phyloP scores from a whole-genome alignment of 2,797 vertebrate species.

The Amazonetta brasiliensis region DNA sequence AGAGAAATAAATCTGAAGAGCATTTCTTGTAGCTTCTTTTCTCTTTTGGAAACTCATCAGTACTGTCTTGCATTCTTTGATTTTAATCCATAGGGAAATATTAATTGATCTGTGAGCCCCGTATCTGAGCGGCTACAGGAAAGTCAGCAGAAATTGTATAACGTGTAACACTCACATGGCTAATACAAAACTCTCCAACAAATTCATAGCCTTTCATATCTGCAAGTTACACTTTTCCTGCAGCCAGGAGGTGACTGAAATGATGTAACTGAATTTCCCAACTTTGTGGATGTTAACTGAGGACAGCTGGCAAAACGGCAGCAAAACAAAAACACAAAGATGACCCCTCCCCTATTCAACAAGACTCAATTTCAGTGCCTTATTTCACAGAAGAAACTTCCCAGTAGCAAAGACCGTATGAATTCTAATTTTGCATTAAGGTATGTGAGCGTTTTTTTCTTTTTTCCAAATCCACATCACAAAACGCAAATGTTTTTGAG shows the following conservation, averaged over 20 bases:
- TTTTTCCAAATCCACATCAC: not conserved
- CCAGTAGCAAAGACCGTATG: not conserved
- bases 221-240: not conserved
- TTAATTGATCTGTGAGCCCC: not conserved
- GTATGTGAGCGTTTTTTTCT: not conserved
- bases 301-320: slow-evolving; percentile 20
- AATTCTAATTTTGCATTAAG: not conserved
- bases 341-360: not conserved
- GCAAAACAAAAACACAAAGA: not conserved
- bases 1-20: not conserved
- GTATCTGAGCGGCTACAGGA: not conserved
- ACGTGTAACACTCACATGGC: not conserved
- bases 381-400: not conserved
- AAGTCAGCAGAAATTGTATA: not conserved
- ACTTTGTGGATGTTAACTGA: slow-evolving; percentile 13
- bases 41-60: not conserved
- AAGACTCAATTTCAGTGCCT: not conserved
- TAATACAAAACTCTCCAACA: not conserved
- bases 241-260: slow-evolving; percentile 49
- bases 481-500: not conserved
- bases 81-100: not conserved
- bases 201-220: not conserved
- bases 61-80: not conserved
- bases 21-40: not conserved
- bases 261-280: slow-evolving; percentile 31